A percentile compares a stretch with the other conserved stretches of the same genome.
Conservation (phyloP, 2,888 invertebrate species). For the Chloroclysta siterata region DNA sequence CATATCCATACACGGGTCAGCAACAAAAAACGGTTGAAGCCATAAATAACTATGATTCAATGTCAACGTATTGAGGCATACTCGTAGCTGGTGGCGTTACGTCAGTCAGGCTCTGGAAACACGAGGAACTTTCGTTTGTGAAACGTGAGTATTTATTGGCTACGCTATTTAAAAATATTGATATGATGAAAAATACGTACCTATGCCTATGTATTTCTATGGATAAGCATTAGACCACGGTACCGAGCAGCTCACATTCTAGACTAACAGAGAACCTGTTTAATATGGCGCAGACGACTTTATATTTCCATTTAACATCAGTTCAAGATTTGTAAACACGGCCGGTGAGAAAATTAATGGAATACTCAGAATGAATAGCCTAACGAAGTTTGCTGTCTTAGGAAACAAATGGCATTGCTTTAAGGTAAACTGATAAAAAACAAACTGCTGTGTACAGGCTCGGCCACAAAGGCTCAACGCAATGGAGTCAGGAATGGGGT, state of each 20-base stretch:
- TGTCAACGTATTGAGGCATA: conserved; percentile 64
- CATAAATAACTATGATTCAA: conserved; percentile 81
- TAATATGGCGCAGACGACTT: conserved; percentile 14
- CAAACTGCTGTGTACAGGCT: conserved; percentile 52
- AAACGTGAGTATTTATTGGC: not conserved
- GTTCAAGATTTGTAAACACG: conserved; percentile 3
- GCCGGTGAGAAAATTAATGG: conserved; percentile 8
- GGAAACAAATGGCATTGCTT: conserved; percentile 14
- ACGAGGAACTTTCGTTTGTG: conserved; percentile 24
- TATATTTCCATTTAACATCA: conserved; percentile 7
- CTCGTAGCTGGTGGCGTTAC: conserved; percentile 46
- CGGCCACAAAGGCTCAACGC: conserved; percentile 61
- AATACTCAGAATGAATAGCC: conserved; percentile 9
- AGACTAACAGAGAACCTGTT: conserved; percentile 18
- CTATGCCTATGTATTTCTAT: not conserved
- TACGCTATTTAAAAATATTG: not conserved
- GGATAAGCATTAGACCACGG: not conserved
- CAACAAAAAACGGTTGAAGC: conserved; percentile 67
- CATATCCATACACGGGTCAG: conserved; percentile 62
- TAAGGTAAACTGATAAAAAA: conserved; percentile 47
- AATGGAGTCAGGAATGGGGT: conserved; percentile 75
- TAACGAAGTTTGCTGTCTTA: not conserved
- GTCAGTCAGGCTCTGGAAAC: conserved; percentile 47
- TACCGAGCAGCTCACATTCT: conserved; percentile 11
- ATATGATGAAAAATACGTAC: not conserved